Percentiles rank a stretch among this genome's conserved stretches.
phyloP scores from a whole-genome alignment of 2,797 vertebrate genomes.

The Luscinia luscinia region DNA sequence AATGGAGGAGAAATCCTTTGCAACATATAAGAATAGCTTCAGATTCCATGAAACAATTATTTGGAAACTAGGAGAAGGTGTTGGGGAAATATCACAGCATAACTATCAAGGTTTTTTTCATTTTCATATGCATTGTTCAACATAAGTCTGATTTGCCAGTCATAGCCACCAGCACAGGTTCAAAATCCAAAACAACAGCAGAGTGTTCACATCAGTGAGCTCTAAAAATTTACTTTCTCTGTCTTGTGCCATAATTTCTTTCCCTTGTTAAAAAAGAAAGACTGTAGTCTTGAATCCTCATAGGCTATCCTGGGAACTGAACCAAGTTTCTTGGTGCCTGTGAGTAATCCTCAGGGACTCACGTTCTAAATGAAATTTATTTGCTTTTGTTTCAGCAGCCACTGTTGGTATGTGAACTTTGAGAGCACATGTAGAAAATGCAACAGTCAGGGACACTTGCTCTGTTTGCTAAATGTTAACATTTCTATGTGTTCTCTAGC shows the following conservation, averaged over 20 bases:
- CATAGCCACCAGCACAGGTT: not conserved
- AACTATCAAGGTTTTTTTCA: not conserved
- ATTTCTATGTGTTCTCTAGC: not conserved
- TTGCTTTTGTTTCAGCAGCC: not conserved
- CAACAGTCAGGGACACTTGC: accelerated
- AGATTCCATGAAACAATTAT: not conserved
- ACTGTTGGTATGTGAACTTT: not conserved
- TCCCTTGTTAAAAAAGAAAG: not conserved
- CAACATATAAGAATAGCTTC: not conserved
- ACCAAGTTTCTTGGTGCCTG: not conserved
- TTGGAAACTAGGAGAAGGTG: not conserved
- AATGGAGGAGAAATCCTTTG: not conserved
- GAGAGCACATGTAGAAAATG: not conserved
- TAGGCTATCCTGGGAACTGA: not conserved
- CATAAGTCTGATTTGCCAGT: not conserved
- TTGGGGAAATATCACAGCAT: not conserved
- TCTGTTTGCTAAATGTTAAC: not conserved
- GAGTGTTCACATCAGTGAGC: not conserved
- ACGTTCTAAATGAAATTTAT: not conserved
- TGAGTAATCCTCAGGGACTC: not conserved
- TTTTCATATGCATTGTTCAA: not conserved
- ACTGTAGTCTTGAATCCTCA: not conserved
- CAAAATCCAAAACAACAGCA: not conserved
- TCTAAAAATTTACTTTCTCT: not conserved
- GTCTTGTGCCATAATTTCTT: not conserved